Conservation (phyloP, 30 jellyfish, hydroid and myxozoan genomes). For the Clytia hemisphaerica region DNA sequence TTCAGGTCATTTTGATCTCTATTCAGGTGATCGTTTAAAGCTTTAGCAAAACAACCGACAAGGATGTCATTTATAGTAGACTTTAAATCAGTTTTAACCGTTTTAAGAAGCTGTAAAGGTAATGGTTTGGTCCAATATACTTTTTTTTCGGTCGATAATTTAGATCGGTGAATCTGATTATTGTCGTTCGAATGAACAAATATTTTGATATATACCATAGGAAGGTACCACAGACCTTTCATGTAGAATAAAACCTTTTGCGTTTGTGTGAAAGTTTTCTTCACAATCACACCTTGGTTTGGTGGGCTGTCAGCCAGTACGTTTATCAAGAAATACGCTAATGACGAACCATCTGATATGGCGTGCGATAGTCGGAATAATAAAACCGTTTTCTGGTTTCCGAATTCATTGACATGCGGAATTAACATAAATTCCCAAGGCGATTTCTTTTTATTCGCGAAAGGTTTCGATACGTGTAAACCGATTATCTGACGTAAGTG, state of each 20-base stretch:
- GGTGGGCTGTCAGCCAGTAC: slow-evolving; percentile 45
- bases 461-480: too few species aligned
- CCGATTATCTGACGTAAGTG: too few species aligned
- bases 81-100: slow-evolving; percentile 34
- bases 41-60: slow-evolving; percentile 38
- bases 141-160: slow-evolving; percentile 41
- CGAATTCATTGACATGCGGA: slow-evolving; percentile 43
- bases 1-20: neutral
- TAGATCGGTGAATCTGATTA: slow-evolving; percentile 39
- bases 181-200: slow-evolving; percentile 37
- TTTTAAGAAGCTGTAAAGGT: slow-evolving; percentile 41
- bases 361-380: slow-evolving; percentile 64
- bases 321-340: slow-evolving; percentile 40
- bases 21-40: slow-evolving; percentile 26
- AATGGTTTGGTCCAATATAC: slow-evolving; percentile 73
- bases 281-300: slow-evolving; percentile 25
- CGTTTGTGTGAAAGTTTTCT: slow-evolving; percentile 53
- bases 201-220: slow-evolving; percentile 32
- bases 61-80: slow-evolving; percentile 75
- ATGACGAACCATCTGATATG: slow-evolving; percentile 73
- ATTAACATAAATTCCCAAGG: slow-evolving; percentile 69
- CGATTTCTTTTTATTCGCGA: slow-evolving; percentile 18
- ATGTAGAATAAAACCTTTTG: slow-evolving; percentile 28
- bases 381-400: slow-evolving; percentile 40
- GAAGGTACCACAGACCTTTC: slow-evolving; percentile 61